These are phyloP conservation scores for Acronicta leporina DNA, from an alignment of 2,888 invertebrate genomes.

Conservation along the genomic window DNA sequence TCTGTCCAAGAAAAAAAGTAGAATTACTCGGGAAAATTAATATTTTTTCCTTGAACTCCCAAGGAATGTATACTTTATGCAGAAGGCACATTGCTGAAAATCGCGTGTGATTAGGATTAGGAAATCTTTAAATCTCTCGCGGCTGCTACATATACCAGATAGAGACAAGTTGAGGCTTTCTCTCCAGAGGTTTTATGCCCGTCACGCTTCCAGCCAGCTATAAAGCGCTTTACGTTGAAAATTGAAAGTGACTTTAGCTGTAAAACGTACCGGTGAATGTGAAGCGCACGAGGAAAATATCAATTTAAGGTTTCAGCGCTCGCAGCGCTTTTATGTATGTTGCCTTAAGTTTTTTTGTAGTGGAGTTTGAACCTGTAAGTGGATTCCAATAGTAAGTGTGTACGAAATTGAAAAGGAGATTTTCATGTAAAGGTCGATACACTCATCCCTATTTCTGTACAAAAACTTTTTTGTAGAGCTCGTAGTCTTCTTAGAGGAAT, in stretches of 20 bases:
- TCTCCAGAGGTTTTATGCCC: slow-evolving; percentile 75
- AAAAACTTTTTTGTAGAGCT: background rate
- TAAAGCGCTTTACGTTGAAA: slow-evolving; percentile 85
- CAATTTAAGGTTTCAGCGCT: slow-evolving; percentile 73
- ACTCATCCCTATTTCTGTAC: background rate
- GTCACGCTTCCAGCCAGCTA: slow-evolving; percentile 79
- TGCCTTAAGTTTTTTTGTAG: slow-evolving; percentile 50
- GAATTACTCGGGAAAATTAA: slow-evolving; percentile 67
- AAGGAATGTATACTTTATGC: slow-evolving; percentile 45
- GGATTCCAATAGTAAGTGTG: slow-evolving; percentile 39
- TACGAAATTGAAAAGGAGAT: slow-evolving; percentile 32
- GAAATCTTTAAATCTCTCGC: slow-evolving; percentile 66
- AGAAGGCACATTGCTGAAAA: slow-evolving; percentile 51
- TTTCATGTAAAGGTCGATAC: slow-evolving; percentile 10
- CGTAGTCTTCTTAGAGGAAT: background rate
- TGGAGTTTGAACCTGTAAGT: slow-evolving; percentile 46
- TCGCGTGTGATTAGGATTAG: slow-evolving; percentile 49
- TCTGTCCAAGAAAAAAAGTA: slow-evolving; percentile 70
- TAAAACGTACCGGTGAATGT: slow-evolving; percentile 79
- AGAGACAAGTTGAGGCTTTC: slow-evolving; percentile 74
- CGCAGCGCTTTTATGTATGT: slow-evolving; percentile 63
- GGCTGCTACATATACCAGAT: slow-evolving; percentile 66
- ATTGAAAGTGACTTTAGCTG: slow-evolving; percentile 87
- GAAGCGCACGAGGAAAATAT: slow-evolving; percentile 74
- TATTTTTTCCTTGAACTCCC: slow-evolving; percentile 42